Conservation (phyloP, 53 echinoderm and acorn worm species). For the Arbacia lixula region DNA sequence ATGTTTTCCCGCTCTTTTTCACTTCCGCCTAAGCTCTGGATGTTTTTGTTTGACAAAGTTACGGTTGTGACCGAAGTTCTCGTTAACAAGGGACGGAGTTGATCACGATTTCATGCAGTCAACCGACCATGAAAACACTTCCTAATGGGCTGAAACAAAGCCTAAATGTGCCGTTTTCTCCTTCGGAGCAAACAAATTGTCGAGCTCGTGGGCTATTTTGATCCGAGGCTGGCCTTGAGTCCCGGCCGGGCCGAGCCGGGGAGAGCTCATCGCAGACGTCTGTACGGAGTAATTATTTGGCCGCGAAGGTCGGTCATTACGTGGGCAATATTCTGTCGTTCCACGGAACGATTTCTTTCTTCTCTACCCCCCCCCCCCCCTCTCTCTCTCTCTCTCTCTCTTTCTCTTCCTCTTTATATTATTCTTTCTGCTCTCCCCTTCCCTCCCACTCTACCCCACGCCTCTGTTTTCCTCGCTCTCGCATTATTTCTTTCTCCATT, state of each 20-base stretch:
- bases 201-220: not conserved
- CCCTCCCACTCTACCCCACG: too few species aligned
- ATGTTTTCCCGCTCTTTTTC: too few species aligned
- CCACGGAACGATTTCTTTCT: not conserved
- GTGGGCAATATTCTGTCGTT: not conserved
- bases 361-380: not conserved
- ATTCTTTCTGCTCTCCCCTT: too few species aligned
- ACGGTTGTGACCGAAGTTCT: too few species aligned
- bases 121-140: not conserved
- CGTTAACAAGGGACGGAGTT: too few species aligned
- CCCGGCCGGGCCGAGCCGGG: not conserved
- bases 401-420: too few species aligned
- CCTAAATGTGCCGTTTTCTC: not conserved
- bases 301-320: conserved; percentile 8
- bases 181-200: too few species aligned
- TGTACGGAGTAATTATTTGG: conserved; percentile 2
- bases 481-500: not conserved
- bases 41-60: too few species aligned
- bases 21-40: too few species aligned
- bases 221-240: conserved; percentile 7
- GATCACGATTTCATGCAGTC: not conserved
- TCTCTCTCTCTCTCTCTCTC: conserved; percentile 1
- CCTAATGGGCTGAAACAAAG: not conserved
- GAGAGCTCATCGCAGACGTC: conserved; percentile 5
- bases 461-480: not conserved